Percentiles rank a stretch among this genome's conserved stretches.
Evolutionary conservation across 2,113 vertebrate genomes (phyloP).

Genomic region (Odocoileus hemionus): DNA sequence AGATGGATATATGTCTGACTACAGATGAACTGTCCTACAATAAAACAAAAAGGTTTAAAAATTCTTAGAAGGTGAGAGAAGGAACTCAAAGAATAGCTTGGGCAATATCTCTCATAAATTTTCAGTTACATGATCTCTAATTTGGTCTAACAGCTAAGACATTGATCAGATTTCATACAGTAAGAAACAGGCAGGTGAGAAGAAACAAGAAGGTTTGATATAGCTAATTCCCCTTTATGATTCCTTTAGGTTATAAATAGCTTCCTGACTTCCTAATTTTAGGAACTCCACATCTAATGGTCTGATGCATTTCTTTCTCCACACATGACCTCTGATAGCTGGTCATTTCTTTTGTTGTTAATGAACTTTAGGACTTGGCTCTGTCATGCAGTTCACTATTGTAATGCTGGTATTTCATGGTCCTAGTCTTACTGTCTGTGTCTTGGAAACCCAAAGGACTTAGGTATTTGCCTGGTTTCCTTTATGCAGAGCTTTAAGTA

Average conservation of each 20-base stretch:
- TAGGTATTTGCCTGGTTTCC: neutral
- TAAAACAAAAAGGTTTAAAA: neutral
- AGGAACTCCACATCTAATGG: neutral
- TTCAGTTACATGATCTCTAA: neutral
- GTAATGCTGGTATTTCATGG: neutral
- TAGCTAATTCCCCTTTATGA: neutral
- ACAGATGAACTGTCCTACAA: neutral
- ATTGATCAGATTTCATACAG: neutral
- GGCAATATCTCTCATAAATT: neutral
- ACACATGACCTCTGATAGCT: neutral
- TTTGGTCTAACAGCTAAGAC: neutral
- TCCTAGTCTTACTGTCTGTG: neutral
- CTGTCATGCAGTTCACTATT: neutral
- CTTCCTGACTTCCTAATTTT: neutral
- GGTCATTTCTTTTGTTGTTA: neutral
- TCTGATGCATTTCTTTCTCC: neutral
- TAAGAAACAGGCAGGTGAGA: neutral
- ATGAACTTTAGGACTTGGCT: neutral
- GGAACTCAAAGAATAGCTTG: neutral
- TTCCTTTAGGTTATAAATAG: neutral
- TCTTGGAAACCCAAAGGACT: neutral
- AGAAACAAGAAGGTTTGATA: neutral
- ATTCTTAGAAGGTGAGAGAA: neutral
- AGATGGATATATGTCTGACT: neutral
- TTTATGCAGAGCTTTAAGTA: neutral